Evolutionary conservation across 2,113 vertebrate genomes (phyloP).

Genomic region (Guaruba guarouba): DNA sequence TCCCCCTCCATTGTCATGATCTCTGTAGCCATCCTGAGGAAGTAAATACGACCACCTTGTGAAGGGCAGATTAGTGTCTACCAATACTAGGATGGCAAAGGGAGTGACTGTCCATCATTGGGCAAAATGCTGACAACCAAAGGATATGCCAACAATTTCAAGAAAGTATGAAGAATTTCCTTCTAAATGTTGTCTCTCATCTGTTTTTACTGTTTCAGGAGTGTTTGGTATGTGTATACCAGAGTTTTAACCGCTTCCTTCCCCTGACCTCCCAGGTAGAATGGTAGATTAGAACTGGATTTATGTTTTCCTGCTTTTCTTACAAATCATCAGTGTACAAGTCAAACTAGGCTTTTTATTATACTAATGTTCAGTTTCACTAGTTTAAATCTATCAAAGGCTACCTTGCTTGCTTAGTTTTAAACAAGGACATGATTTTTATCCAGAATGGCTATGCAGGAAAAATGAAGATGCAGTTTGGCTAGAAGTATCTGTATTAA

Average conservation of each 20-base stretch:
- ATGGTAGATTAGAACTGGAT: neutral
- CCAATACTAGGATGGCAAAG: neutral
- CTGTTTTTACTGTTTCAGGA: neutral
- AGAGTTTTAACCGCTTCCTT: neutral
- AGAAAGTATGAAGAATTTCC: neutral
- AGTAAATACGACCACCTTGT: neutral
- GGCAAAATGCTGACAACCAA: neutral
- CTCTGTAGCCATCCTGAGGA: neutral
- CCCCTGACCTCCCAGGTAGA: neutral
- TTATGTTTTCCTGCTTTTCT: neutral
- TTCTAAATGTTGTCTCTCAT: neutral
- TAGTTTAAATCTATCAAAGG: fast-evolving
- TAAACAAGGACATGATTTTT: neutral
- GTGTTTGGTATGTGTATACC: neutral
- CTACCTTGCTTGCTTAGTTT: neutral
- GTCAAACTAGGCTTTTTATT: neutral
- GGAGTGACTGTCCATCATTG: fast-evolving
- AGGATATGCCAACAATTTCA: neutral
- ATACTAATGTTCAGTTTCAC: neutral
- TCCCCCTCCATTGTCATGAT: neutral
- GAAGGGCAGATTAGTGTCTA: neutral
- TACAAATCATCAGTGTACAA: neutral
- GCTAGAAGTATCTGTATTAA: neutral
- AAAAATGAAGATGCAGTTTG: neutral
- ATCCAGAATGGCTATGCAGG: neutral